phyloP scores from a whole-genome alignment of 2,797 vertebrate genomes.

The Oophaga sylvatica region DNA sequence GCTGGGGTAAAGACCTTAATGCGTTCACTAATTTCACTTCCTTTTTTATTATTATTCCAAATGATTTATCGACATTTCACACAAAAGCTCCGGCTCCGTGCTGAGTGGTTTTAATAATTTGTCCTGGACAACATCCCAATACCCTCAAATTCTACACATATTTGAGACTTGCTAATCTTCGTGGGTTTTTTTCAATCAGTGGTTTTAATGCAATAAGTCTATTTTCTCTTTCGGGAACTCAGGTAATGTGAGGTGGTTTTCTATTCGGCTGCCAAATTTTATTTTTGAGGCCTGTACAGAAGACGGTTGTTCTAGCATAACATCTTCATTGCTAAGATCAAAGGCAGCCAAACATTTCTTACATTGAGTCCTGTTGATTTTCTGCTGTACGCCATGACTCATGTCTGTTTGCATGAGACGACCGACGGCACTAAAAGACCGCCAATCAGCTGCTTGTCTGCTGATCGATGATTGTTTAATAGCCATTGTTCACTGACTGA shows the following conservation, averaged over 20 bases:
- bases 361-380: constrained; percentile 9
- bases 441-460: no score
- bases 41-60: constrained; percentile 59
- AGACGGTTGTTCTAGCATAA: neutral
- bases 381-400: neutral
- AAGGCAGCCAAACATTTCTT: neutral
- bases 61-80: constrained; percentile 56
- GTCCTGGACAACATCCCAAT: constrained; percentile 44
- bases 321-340: constrained; percentile 29
- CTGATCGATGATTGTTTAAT: no score
- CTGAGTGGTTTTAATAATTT: constrained; percentile 54
- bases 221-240: constrained; percentile 7
- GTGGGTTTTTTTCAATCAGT: constrained; percentile 27
- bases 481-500: no score
- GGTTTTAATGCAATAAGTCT: constrained; percentile 26
- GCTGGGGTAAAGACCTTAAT: constrained; percentile 53
- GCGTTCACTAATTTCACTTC: constrained; percentile 60
- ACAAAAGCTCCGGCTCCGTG: constrained; percentile 34
- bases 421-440: no score
- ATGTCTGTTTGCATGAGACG: neutral
- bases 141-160: constrained; percentile 57
- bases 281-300: neutral
- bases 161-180: constrained; percentile 37
- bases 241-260: constrained; percentile 24
- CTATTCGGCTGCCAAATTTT: constrained; percentile 10